A percentile compares a stretch with the other conserved stretches of the same genome.
phyloP scores from a whole-genome alignment of 2,113 vertebrate species.

The Piaya cayana region DNA sequence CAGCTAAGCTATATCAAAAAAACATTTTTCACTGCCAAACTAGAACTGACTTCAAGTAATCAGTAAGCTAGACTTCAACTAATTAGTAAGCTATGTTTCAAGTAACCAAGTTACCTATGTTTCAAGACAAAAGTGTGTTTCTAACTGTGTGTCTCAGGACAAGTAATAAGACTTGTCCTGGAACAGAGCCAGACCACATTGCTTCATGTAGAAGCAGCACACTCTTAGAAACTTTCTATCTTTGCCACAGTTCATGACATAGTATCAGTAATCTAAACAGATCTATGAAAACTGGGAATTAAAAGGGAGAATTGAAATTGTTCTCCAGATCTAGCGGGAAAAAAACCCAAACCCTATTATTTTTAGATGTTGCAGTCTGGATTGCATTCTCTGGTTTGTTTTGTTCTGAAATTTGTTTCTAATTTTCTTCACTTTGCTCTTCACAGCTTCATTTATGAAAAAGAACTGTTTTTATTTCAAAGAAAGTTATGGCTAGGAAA shows the following conservation, averaged over 20 bases:
- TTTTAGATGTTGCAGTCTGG: not conserved
- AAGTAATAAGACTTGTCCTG: not conserved
- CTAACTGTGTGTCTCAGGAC: not conserved
- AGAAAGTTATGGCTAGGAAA: not conserved
- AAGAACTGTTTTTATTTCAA: not conserved
- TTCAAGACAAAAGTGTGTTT: not conserved
- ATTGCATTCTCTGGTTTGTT: not conserved
- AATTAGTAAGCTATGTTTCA: not conserved
- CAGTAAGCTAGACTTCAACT: not conserved
- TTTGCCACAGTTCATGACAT: not conserved
- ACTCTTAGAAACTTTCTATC: not conserved
- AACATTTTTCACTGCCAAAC: not conserved
- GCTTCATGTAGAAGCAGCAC: not conserved
- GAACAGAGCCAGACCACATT: not conserved
- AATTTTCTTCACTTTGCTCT: not conserved
- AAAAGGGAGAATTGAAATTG: not conserved
- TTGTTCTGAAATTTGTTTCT: not conserved
- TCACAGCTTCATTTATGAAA: not conserved
- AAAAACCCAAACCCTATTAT: not conserved
- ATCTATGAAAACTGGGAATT: not conserved
- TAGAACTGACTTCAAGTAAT: not conserved
- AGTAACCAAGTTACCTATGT: too few species aligned
- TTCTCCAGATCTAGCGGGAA: not conserved
- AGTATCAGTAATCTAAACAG: not conserved
- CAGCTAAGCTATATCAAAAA: not conserved